Base-by-base conservation (phyloP, 1,140 invertebrate genomes). In the Bombus waltoni region DNA sequence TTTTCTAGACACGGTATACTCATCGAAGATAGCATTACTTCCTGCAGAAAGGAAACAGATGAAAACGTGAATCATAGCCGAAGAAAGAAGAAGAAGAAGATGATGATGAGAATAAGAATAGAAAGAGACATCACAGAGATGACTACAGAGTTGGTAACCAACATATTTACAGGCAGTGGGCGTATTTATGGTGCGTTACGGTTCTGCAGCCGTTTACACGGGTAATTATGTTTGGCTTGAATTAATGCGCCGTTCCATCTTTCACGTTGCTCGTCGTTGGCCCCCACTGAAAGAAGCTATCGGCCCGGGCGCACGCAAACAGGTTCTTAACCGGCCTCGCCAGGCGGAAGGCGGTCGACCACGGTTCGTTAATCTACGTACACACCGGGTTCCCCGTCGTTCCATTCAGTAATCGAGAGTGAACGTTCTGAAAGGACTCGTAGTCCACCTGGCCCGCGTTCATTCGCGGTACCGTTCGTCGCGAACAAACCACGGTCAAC, bases 301-400 rank as follows among this genome's bases (percentile, higher is more conserved):
- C 75, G 87, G 87, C 42, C 57, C 83, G 42, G 40, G 88, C 70
- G 71, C 81, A 83, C 72, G 88, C 85, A 89, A 89, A 89, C 88
- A 84, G 68, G 85, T 89, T 89, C 88, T 89, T 89, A 89, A 87
- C 71, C 85, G 80, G 83, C 62, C 73, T 70, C 73, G 18, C 81
- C 59, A 89, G 70, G 76, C 88, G 88, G 88, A 89, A 89, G 88
- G 76, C 81, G 85, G 44, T 62, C 66, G 35, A 40, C 35, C 73
- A 89, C 68, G 88, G 84, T 87, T 89, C 88, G 88, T 89, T 89
- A 89, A 89, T 89, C 88, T 83, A 70, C 88, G 88, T 83, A 89
- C 88, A 89, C 88, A 89, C 75, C 62, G 80, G 40, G 65, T 57
- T 87, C 80, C 74, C 53, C 70, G 72, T 73, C 75, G 88, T 76